These are phyloP conservation scores for Lithophane socia DNA, from an alignment of 2,888 invertebrate genomes.

Conservation along the genomic window DNA sequence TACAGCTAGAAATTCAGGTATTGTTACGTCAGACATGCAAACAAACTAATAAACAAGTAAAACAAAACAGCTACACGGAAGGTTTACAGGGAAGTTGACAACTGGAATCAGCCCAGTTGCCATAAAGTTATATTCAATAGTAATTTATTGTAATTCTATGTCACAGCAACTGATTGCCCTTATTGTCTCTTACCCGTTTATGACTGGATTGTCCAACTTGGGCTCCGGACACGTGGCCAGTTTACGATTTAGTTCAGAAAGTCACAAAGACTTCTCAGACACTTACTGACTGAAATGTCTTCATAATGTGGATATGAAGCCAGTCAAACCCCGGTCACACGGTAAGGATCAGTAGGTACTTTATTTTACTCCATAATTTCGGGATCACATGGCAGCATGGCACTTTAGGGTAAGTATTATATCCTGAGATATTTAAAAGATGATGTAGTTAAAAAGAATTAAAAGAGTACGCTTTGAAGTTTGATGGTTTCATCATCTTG, in stretches of 20 bases:
- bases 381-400: neutral
- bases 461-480: neutral
- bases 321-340: neutral
- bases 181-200: neutral
- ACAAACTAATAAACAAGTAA: neutral
- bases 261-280: neutral
- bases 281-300: neutral
- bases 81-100: neutral
- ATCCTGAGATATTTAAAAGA: neutral
- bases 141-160: neutral
- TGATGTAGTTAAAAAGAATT: too few relatives aligned
- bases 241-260: neutral
- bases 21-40: neutral
- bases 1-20: constrained; percentile 75
- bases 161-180: neutral
- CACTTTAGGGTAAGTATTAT: neutral
- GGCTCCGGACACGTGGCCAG: neutral
- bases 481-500: neutral
- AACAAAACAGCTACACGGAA: neutral
- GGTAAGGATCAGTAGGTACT: neutral
- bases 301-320: neutral
- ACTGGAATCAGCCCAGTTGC: neutral
- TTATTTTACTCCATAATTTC: neutral
- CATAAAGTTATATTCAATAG: neutral
- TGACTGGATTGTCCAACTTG: neutral